Evolutionary conservation across 2,797 vertebrate genomes (phyloP).

Genomic region (Gymnothorax javanicus): DNA sequence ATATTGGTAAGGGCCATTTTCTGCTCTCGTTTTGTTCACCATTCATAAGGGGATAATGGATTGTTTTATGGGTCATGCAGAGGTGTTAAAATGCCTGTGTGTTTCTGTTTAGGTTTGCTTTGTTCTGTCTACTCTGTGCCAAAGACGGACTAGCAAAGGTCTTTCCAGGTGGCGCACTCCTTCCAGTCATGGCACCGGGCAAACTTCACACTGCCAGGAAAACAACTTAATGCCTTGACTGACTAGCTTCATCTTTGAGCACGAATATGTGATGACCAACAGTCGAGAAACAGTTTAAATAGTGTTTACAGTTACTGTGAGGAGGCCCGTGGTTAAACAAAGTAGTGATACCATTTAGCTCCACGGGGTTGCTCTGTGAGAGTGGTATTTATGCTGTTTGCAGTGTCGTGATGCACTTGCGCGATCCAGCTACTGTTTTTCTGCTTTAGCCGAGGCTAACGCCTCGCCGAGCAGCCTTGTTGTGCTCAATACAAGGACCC

Average conservation of each 20-base stretch:
- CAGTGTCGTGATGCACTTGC: background rate
- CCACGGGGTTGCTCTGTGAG: background rate
- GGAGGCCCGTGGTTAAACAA: background rate
- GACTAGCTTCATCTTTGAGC: background rate
- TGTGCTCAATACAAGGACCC: background rate
- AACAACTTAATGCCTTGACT: background rate
- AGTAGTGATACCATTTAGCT: background rate
- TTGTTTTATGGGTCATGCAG: background rate
- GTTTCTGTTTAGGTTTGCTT: background rate
- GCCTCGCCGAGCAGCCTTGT: background rate
- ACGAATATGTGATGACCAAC: background rate
- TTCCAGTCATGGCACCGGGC: background rate
- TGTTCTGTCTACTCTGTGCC: background rate
- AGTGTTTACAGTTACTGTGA: background rate
- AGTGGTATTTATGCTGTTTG: background rate
- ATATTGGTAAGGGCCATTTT: background rate
- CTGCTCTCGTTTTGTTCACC: background rate
- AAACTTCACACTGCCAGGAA: background rate
- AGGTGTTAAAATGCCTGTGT: constrained; percentile 10
- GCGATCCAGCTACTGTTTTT: background rate
- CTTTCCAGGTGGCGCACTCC: background rate
- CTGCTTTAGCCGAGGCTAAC: background rate
- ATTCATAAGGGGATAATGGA: background rate
- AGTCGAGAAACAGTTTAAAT: background rate
- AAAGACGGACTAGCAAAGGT: background rate